A percentile compares a stretch with the other conserved stretches of the same genome.
These are phyloP conservation scores for Bagarius yarrelli DNA, from an alignment of 2,113 vertebrate species.

Conservation along the genomic window DNA sequence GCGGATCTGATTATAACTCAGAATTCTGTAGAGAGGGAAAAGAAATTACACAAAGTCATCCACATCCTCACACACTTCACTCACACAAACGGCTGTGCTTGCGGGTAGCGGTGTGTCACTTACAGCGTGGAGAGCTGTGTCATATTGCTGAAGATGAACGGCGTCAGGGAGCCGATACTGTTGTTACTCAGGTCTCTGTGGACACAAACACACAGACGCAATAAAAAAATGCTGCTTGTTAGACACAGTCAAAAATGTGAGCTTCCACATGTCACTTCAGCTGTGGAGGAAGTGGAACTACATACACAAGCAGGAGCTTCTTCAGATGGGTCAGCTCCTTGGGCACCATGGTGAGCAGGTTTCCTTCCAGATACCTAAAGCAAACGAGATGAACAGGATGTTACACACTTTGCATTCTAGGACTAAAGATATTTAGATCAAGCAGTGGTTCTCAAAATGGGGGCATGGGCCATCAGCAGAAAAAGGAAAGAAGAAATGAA, in stretches of 20 bases:
- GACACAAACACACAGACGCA: conserved; percentile 27
- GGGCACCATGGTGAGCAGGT: conserved; percentile 87
- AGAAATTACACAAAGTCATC: neutral
- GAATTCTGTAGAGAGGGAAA: conserved; percentile 71
- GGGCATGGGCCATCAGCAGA: too few relatives aligned
- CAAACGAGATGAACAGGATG: neutral
- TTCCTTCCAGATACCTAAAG: conserved; percentile 95
- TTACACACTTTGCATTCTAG: neutral
- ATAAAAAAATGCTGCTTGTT: neutral
- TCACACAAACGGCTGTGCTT: conserved; percentile 31
- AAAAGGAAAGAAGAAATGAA: too few relatives aligned
- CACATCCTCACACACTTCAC: neutral
- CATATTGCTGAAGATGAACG: conserved; percentile 95
- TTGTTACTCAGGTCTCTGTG: conserved; percentile 97
- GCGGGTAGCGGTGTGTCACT: conserved; percentile 60
- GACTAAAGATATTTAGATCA: too few relatives aligned
- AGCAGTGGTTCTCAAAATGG: too few relatives aligned
- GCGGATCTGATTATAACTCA: conserved; percentile 93
- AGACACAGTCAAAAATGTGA: neutral
- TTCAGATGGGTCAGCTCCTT: conserved; percentile 84
- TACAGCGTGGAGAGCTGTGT: conserved; percentile 86
- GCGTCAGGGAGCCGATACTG: conserved; percentile 85
- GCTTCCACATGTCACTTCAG: neutral
- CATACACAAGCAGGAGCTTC: conserved; percentile 86
- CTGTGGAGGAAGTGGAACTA: conserved; percentile 9